phyloP scores from a whole-genome alignment of 2,797 vertebrate species.

The Ibycter americanus region DNA sequence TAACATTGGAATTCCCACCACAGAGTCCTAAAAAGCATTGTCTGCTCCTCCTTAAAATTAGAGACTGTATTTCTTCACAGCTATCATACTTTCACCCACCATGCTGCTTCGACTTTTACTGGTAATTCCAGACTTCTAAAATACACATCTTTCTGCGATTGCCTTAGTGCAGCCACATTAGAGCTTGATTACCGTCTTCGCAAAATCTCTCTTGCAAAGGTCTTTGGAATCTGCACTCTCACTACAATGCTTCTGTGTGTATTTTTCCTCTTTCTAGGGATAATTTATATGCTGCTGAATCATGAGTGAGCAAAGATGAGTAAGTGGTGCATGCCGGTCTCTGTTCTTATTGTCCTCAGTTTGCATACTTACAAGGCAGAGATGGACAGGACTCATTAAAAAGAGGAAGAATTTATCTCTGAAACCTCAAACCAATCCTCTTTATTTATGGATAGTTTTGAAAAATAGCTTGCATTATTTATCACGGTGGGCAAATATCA shows the following conservation, averaged over 20 bases:
- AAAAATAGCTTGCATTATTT: conserved; percentile 52
- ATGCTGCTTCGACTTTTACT: not conserved
- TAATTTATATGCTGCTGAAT: conserved; percentile 42
- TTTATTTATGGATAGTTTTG: conserved; percentile 27
- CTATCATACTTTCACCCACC: not conserved
- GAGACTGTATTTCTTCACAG: not conserved
- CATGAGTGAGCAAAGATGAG: not conserved
- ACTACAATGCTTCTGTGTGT: not conserved
- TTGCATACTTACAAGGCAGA: not conserved
- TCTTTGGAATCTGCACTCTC: not conserved
- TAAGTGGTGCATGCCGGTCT: not conserved
- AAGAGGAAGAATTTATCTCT: conserved; percentile 13
- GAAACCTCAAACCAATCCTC: not conserved
- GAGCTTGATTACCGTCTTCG: not conserved
- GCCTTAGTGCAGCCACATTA: not conserved
- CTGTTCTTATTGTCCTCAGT: not conserved
- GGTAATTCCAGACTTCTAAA: not conserved
- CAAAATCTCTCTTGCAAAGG: not conserved
- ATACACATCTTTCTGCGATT: not conserved
- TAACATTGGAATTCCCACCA: not conserved
- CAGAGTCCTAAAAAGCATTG: not conserved
- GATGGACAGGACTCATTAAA: not conserved
- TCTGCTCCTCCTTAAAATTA: not conserved
- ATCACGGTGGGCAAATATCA: conserved; percentile 3
- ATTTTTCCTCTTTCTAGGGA: conserved; percentile 1